Evolutionary conservation across 1,140 invertebrate species (phyloP).

Genomic region (Camponotus vicinus): DNA sequence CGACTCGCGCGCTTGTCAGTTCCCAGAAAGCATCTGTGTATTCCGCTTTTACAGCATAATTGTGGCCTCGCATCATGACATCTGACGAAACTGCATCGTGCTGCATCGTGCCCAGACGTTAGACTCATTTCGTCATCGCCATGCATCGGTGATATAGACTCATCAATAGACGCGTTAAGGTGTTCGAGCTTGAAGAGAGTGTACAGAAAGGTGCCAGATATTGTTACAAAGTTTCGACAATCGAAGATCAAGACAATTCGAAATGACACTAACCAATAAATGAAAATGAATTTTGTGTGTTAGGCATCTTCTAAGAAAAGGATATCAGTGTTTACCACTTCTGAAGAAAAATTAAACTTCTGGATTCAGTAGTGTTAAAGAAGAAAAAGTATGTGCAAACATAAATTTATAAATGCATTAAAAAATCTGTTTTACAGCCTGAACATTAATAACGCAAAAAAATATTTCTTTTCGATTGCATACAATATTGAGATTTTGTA

Average conservation of each 20-base stretch:
- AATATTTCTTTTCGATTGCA: background rate
- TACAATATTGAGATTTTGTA: background rate
- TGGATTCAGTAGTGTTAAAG: background rate
- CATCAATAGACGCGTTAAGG: slow-evolving; percentile 5
- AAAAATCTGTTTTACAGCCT: background rate
- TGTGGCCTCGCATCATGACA: slow-evolving; percentile 39
- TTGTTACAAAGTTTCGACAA: background rate
- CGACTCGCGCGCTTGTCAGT: slow-evolving; percentile 63
- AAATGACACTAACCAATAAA: background rate
- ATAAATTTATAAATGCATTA: slow-evolving; percentile 9
- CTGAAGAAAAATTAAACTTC: background rate
- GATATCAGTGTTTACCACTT: background rate
- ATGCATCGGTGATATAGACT: slow-evolving; percentile 38
- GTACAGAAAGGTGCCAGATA: slow-evolving; percentile 13
- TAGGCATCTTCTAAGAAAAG: background rate
- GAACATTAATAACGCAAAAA: background rate
- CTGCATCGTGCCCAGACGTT: slow-evolving; percentile 31
- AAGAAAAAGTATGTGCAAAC: slow-evolving; percentile 36
- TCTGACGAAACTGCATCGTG: slow-evolving; percentile 58
- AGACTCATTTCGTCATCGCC: background rate
- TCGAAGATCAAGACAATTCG: slow-evolving; percentile 1
- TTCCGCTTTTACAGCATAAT: slow-evolving; percentile 57
- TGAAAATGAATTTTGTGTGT: background rate
- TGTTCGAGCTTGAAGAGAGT: slow-evolving; percentile 10
- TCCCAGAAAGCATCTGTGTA: slow-evolving; percentile 34